Evolutionary conservation across 2,797 vertebrate species (phyloP).

Genomic region (Pipistrellus pygmaeus): DNA sequence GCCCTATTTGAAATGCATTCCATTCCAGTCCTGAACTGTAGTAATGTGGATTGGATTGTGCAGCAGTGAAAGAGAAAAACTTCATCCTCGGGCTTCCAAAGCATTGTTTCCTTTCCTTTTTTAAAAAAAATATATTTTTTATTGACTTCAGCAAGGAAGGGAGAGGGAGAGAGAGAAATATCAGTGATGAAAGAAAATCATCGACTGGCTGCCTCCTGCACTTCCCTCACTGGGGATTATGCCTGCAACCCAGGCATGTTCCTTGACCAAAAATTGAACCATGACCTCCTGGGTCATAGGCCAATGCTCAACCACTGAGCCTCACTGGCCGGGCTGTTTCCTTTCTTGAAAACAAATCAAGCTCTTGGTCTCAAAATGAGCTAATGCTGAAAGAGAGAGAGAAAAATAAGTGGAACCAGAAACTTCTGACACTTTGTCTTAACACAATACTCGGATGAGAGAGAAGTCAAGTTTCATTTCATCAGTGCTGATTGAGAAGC

Average conservation of each 20-base stretch:
- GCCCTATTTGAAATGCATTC: neutral
- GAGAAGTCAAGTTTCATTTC: conserved; percentile 5
- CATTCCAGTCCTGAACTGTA: neutral
- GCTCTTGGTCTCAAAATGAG: conserved; percentile 41
- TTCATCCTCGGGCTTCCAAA: conserved; percentile 42
- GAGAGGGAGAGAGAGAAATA: too few relatives aligned
- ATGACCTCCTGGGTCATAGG: too few relatives aligned
- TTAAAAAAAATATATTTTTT: too few relatives aligned
- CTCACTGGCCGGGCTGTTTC: too few relatives aligned
- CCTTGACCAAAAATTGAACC: too few relatives aligned
- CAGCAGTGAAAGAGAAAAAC: neutral
- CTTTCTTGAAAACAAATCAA: conserved; percentile 14
- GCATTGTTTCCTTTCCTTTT: conserved; percentile 17
- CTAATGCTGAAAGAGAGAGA: neutral
- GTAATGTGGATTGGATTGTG: neutral
- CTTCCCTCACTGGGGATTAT: too few relatives aligned
- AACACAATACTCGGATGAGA: neutral
- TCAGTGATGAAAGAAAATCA: too few relatives aligned
- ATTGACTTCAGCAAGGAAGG: too few relatives aligned
- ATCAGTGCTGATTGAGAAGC: neutral
- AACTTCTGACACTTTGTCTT: neutral
- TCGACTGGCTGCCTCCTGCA: too few relatives aligned
- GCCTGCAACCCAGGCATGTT: too few relatives aligned
- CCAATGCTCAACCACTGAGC: too few relatives aligned
- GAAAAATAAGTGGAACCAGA: conserved; percentile 50